Conservation (phyloP, 2,888 invertebrate genomes). For the Rhopalosiphum nymphaeae region DNA sequence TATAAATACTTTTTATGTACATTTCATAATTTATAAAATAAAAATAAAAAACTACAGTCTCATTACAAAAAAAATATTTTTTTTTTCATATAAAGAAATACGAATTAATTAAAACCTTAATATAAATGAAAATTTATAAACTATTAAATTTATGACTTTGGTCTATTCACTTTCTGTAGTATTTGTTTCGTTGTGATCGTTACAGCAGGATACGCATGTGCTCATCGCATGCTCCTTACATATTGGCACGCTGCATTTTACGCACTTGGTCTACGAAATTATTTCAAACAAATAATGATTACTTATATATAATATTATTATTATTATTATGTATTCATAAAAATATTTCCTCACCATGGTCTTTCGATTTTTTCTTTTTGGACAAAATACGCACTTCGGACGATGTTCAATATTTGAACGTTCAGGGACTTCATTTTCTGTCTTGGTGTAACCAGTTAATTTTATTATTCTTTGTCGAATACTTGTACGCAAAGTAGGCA, state of each 20-base stretch:
- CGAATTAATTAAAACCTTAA: too few species aligned
- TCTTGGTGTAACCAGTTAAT: conserved; percentile 2
- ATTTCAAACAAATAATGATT: background rate
- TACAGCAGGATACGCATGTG: conserved; percentile 16
- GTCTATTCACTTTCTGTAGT: background rate
- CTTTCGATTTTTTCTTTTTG: background rate
- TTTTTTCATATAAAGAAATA: too few species aligned
- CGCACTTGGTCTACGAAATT: background rate
- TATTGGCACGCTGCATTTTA: background rate
- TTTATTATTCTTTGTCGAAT: conserved; percentile 7
- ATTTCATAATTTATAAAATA: background rate
- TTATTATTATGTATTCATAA: too few species aligned
- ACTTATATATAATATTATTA: background rate
- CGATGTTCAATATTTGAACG: background rate
- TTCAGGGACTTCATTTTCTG: conserved; percentile 11
- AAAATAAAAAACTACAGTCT: background rate
- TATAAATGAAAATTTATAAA: too few species aligned
- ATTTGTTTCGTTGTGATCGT: conserved; percentile 6
- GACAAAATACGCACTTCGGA: conserved; percentile 1
- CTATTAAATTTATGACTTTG: background rate
- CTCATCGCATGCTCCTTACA: background rate
- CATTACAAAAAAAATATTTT: too few species aligned
- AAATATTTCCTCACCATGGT: background rate
- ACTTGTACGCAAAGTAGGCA: background rate
- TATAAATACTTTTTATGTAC: too few species aligned